Base-by-base conservation (phyloP, 2,797 vertebrate species). In the Hybognathus amarus region DNA sequence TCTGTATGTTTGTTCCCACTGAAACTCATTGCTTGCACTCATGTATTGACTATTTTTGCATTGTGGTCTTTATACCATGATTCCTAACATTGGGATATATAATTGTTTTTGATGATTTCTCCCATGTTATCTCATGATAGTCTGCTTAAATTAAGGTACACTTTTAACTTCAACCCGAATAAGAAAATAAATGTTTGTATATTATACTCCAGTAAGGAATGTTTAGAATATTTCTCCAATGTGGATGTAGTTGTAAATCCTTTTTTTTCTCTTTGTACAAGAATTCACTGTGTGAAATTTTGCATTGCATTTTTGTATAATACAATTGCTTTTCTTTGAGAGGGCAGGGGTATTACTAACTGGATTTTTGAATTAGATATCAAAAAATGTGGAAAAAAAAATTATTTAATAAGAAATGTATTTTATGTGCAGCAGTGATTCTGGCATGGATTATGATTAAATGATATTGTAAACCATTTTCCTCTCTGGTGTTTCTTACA, bases 201-300 rank as follows among this genome's bases (percentile, higher is more conserved):
- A 91, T 90, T 92, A 91, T 89, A 90, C 91, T 92, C 90, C 91
- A 91, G 89, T 89, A 91, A 89, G 91, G 91, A 92, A 92, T 92
- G 90, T 89, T 91, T 90, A 90, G 88, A 89, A 86, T 91, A 88
- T 91, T 91, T 92, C 89, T 92, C 89, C 90, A 87, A 89, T 91
- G 87, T 91, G 91, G 91, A 92, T 92, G 88, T 91, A 90, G 90
- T 88, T 86, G 84, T 86, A 90, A 86, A 87, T 85, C 77, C 36
- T 79, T 89, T 88, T 86, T 89, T 30, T 7, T 74, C 47, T 77
- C 66, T 87, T 87, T 89, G 85, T 89, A 90, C 90, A 88, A 89
- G 88, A 90, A 90, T 92, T 92, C 91, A 92, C 91, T 89, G 91
- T 91, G 90, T 91, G 90, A 91, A 92, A 91, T 89, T 89, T 92